phyloP scores from a whole-genome alignment of 2,888 invertebrate genomes.

The Erebia epiphron region DNA sequence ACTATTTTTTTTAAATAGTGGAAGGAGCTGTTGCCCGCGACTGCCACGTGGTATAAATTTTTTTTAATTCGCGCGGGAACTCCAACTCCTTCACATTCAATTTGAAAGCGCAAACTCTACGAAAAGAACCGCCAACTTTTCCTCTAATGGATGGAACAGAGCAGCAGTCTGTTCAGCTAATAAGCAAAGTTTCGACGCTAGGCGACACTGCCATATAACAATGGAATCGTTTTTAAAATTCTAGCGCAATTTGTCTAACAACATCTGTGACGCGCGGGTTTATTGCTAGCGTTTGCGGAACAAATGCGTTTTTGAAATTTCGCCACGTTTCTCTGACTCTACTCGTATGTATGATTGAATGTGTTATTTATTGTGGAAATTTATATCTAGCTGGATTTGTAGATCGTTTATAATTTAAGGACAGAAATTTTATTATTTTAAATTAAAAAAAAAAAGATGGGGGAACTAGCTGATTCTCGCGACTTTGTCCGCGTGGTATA shows the following conservation, averaged over 20 bases:
- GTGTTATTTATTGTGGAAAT: slow-evolving; percentile 12
- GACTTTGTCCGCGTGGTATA: no score
- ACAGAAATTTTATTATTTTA: no score
- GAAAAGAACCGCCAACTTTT: slow-evolving; percentile 14
- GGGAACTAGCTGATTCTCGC: no score
- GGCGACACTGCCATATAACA: slow-evolving; percentile 30
- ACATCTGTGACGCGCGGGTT: slow-evolving; percentile 33
- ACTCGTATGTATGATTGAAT: slow-evolving; percentile 11
- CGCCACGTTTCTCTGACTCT: slow-evolving; percentile 18
- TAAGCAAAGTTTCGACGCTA: slow-evolving; percentile 52
- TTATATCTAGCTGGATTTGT: neutral
- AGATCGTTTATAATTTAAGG: no score
- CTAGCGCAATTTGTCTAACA: slow-evolving; percentile 38
- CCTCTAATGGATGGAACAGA: slow-evolving; percentile 22
- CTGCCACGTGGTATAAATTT: no score
- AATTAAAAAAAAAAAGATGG: no score
- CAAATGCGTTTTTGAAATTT: slow-evolving; percentile 28
- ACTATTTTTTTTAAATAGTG: no score
- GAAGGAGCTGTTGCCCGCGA: no score
- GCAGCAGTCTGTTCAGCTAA: slow-evolving; percentile 38
- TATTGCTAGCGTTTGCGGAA: slow-evolving; percentile 21
- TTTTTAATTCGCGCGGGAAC: no score
- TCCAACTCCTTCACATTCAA: slow-evolving; percentile 15
- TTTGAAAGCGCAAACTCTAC: slow-evolving; percentile 8
- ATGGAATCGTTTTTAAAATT: slow-evolving; percentile 32